A percentile compares a stretch with the other conserved stretches of the same genome.
phyloP scores from a whole-genome alignment of 2,113 vertebrate genomes.

The Indri indri region DNA sequence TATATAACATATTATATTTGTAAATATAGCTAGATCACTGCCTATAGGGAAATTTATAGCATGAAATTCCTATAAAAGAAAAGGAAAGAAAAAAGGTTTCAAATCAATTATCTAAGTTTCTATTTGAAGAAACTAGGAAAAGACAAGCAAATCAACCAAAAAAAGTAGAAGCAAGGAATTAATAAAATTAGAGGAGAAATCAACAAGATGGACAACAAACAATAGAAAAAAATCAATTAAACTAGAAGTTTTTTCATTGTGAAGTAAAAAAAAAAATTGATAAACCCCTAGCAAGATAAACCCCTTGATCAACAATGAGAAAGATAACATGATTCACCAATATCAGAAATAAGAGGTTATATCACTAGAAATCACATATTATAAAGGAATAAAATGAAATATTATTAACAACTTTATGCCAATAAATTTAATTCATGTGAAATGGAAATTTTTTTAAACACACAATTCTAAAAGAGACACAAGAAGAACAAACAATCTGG shows the following conservation, averaged over 20 bases:
- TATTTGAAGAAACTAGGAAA: not conserved
- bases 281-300: not conserved
- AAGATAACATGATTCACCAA: not conserved
- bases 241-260: not conserved
- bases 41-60: not conserved
- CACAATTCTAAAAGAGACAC: not conserved
- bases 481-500: not conserved
- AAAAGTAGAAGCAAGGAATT: not conserved
- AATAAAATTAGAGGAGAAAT: not conserved
- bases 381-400: not conserved
- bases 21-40: not conserved
- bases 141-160: not conserved
- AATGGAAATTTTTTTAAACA: not conserved
- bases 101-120: not conserved
- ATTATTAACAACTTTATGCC: not conserved
- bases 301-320: not conserved
- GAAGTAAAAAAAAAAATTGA: not conserved
- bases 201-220: not conserved
- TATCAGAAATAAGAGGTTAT: not conserved
- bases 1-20: not conserved
- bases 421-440: not conserved
- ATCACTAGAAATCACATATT: not conserved
- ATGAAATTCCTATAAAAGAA: not conserved
- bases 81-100: not conserved
- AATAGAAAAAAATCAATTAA: not conserved